Evolutionary conservation across 2,888 invertebrate genomes (phyloP), one percentile per base, ranked within the genome.

Genomic region (Agriotes lineatus): DNA sequence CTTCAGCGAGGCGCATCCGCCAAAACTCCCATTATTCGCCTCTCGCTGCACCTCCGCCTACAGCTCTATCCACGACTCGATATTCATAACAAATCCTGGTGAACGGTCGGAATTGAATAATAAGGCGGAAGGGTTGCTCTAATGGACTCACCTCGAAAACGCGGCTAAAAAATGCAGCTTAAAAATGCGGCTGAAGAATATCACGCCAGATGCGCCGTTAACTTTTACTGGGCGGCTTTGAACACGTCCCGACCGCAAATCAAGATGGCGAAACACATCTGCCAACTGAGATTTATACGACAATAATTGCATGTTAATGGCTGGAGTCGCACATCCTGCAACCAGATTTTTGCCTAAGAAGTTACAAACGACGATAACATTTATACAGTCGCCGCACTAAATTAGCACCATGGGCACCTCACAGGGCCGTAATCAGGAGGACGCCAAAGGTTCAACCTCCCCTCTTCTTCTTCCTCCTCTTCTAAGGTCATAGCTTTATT

Each of bases 21-120:
- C 56, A 56, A 56, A 54, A 54, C n/a, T 22, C 18, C 5, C 30
- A 22, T 52, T 25, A 33, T 30, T 52, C 33, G 14, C 14, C 20
- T 19, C 56, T 35, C 37, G 37, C n/a, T 33, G 33, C 56, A 56
- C 18, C 56, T 56, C 37, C 35, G 12, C 19, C 35, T n/a, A n/a
- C 18, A n/a, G 33, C 33, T 54, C 9, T 33, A 54, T 54, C 16
- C 9, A n/a, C 16, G 18, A 60, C 44, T 60, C 33, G 35, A 48
- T 60, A 60, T 60, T 48, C 60, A 16, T 37, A 48, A 60, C 60
- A 60, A 60, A 60, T 60, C 48, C 50, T 35, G 22, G 48, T n/a
- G 20, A 48, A 19, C 20, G 22, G 12, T 4, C 20, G 22, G 25
- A 48, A 48, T 48, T 19, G 19, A 48, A 48, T 48, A 22, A 19